Evolutionary conservation across 2,113 vertebrate species (phyloP).

Genomic region (Uria aalge): DNA sequence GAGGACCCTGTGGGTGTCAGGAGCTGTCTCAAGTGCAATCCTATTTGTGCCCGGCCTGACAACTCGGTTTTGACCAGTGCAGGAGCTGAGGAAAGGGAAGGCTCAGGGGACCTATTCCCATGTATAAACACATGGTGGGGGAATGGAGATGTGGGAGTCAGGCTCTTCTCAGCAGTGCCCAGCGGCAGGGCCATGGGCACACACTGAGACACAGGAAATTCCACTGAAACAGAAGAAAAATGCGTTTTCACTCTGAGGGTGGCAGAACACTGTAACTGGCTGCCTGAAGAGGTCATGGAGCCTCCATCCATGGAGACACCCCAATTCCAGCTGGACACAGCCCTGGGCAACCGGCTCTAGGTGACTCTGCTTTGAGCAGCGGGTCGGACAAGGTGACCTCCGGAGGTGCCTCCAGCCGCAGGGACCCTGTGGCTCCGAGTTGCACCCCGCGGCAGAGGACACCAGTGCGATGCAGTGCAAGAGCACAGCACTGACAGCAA

Average conservation of each 20-base stretch:
- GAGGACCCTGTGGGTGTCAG: not conserved
- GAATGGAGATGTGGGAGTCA: not conserved
- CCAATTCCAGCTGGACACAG: not conserved
- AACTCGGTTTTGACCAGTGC: not conserved
- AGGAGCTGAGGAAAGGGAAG: not conserved
- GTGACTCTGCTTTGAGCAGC: not conserved
- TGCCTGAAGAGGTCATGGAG: not conserved
- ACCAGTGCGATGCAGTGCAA: no score
- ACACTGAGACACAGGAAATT: no score
- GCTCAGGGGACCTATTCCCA: no score
- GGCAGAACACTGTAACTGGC: not conserved
- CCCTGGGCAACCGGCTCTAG: accelerated
- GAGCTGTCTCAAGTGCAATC: not conserved
- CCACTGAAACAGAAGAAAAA: not conserved
- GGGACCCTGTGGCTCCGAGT: not conserved
- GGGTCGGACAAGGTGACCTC: not conserved
- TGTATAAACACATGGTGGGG: not conserved
- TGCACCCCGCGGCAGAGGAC: no score
- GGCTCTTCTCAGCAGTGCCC: not conserved
- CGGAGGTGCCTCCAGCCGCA: not conserved
- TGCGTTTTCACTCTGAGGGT: not conserved
- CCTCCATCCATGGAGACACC: not conserved
- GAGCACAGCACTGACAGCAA: not conserved
- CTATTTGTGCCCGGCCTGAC: no score
- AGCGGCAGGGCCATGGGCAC: accelerated